Base-by-base conservation (phyloP, 2,888 invertebrate species). In the Rapana venosa region DNA sequence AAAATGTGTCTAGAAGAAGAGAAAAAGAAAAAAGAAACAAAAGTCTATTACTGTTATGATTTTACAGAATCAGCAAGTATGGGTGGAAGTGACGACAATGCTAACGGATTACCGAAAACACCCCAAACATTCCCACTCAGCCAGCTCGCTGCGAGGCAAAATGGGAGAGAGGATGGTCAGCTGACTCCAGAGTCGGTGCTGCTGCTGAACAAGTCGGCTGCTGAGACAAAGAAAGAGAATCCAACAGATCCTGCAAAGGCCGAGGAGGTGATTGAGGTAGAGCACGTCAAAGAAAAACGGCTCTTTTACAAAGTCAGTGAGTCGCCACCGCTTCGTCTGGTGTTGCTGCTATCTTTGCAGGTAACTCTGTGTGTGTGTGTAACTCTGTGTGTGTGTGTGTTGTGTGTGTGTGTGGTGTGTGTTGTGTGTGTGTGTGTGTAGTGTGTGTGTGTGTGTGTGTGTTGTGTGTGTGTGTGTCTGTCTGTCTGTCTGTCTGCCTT, bases 301-400 rank as follows among this genome's bases (percentile, higher is more conserved):
- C 58, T 90, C 35, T 89, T 89, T 36, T 90, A 90, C 85, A 84
- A 66, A 61, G 32, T 91, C 6, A 88, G 88, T 32, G 86, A 90
- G 15, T 30, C 66, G 11, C 91, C 90, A 13, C 91, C 91, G 0
- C 0, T 90, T 17, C 88, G 56, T 26, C 85, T 88, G 26, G 17
- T 88, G 0, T 36, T 88, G 35, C 58, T 81, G 15, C 32, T 88
- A 20, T 30, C 58, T 32, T 32, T 88, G 79, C 88, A 77, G 77
- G 79, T 79, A 47, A 86, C 58, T 86, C 30, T 89, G n/a, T 77
- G 56, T 86, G 8, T 58, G 32, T 86, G 47, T 74, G 36, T 86
- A 15, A 56, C 20, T 89, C 56, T 89, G 35, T 84, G 47, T 84
- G 32, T 70, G 32, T 66, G 32, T 86, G 4, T 66, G n/a, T n/a